Percentiles rank a stretch among this genome's conserved stretches.
Evolutionary conservation across 2,888 invertebrate species (phyloP).

Genomic region (Campaea margaritaria): DNA sequence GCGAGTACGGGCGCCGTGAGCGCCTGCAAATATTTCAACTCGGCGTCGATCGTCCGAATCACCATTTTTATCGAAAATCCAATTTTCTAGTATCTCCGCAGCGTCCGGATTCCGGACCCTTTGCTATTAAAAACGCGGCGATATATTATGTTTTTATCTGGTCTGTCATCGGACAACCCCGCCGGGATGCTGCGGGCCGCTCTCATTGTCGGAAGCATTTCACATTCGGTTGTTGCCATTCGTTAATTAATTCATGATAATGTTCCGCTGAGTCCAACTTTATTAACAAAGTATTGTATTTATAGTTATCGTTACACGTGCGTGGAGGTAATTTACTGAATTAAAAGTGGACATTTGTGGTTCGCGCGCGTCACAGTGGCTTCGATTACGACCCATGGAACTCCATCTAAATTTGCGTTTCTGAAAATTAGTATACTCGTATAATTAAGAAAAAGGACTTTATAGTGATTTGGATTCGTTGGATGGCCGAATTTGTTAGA

Average conservation of each 20-base stretch:
- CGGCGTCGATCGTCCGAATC: slow-evolving; percentile 46
- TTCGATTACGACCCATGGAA: too few species aligned
- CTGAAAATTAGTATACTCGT: too few species aligned
- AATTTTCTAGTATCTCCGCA: slow-evolving; percentile 57
- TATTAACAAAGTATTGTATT: too few species aligned
- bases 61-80: slow-evolving; percentile 67
- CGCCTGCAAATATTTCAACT: slow-evolving; percentile 39
- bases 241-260: slow-evolving; percentile 21
- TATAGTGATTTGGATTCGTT: too few species aligned
- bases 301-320: too few species aligned
- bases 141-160: slow-evolving; percentile 62
- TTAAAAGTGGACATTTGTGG: too few species aligned
- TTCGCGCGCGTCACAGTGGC: too few species aligned
- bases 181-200: slow-evolving; percentile 4
- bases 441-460: too few species aligned
- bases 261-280: background rate
- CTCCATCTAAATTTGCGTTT: too few species aligned
- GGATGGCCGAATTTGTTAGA: too few species aligned
- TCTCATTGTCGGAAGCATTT: slow-evolving; percentile 26
- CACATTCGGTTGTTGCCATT: slow-evolving; percentile 18
- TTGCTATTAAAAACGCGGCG: slow-evolving; percentile 51
- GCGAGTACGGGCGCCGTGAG: background rate
- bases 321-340: too few species aligned
- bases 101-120: slow-evolving; percentile 43
- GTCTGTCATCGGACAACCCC: slow-evolving; percentile 50